Percentiles rank a stretch among this genome's conserved stretches.
Evolutionary conservation across 1,140 invertebrate species (phyloP).

Genomic region (Diploscapter pachys): DNA sequence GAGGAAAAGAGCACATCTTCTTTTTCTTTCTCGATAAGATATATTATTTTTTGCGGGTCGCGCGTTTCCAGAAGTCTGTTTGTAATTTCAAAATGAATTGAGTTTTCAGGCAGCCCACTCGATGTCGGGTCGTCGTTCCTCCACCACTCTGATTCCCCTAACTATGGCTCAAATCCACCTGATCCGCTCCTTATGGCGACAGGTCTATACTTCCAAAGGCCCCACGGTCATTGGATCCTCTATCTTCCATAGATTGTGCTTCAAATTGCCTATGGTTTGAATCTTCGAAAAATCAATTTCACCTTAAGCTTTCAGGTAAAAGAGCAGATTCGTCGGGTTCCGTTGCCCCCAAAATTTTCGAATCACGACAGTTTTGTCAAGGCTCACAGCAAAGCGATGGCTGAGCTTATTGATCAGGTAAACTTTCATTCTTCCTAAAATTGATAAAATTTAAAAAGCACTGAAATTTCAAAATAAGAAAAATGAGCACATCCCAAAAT

Average conservation of each 20-base stretch:
- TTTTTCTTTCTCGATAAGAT: too few species aligned
- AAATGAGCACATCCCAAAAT: background rate
- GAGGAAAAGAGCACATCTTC: too few species aligned
- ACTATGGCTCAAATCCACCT: slow-evolving; percentile 56
- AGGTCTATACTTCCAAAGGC: slow-evolving; percentile 54
- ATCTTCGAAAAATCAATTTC: background rate
- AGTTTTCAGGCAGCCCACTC: slow-evolving; percentile 43
- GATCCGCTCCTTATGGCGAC: slow-evolving; percentile 54
- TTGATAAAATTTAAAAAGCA: background rate
- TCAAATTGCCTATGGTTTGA: slow-evolving; percentile 47
- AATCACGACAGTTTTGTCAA: slow-evolving; percentile 56
- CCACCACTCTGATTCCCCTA: slow-evolving; percentile 54
- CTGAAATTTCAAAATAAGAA: background rate
- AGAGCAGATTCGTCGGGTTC: slow-evolving; percentile 49
- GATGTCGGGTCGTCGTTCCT: slow-evolving; percentile 49
- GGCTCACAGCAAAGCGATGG: slow-evolving; percentile 51
- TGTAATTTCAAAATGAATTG: too few species aligned
- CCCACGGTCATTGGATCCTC: slow-evolving; percentile 56
- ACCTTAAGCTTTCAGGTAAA: slow-evolving; percentile 40
- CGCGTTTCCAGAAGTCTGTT: too few species aligned
- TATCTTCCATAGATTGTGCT: slow-evolving; percentile 56
- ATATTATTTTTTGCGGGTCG: too few species aligned
- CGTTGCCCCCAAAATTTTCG: slow-evolving; percentile 44
- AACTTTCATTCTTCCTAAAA: background rate
- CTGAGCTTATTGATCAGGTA: slow-evolving; percentile 54